Evolutionary conservation across 2,113 vertebrate species (phyloP).

Genomic region (Hyla sarda): DNA sequence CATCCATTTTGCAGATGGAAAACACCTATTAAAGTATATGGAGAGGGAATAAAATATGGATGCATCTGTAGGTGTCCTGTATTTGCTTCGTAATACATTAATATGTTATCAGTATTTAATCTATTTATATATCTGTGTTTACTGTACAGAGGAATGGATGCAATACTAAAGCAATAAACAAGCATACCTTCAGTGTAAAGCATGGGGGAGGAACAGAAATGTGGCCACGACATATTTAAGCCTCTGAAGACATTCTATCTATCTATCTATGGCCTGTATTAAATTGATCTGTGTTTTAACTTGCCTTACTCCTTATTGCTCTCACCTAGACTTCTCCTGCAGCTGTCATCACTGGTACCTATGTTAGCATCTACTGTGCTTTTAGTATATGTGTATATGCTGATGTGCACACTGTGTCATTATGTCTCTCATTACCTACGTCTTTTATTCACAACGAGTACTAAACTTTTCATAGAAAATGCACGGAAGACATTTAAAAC

Average conservation of each 20-base stretch:
- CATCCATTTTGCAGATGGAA: too few relatives aligned
- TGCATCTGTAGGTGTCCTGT: too few relatives aligned
- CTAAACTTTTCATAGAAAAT: background rate
- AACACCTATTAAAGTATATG: too few relatives aligned
- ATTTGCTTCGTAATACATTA: too few relatives aligned
- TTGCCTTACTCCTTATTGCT: background rate
- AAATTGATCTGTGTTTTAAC: background rate
- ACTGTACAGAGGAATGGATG: too few relatives aligned
- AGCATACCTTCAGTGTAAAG: too few relatives aligned
- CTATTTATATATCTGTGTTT: too few relatives aligned
- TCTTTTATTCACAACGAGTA: background rate
- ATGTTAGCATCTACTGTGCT: background rate
- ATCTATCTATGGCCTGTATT: background rate
- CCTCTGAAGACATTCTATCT: background rate
- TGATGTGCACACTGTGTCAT: background rate
- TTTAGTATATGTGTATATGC: background rate
- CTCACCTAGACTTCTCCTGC: background rate
- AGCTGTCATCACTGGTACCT: background rate
- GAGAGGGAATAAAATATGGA: too few relatives aligned
- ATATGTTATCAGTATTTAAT: too few relatives aligned
- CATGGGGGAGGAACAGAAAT: too few relatives aligned
- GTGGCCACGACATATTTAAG: too few relatives aligned
- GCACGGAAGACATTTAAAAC: background rate
- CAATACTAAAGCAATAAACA: too few relatives aligned
- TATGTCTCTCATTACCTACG: background rate